Conservation (phyloP, 2,113 vertebrate genomes). For the Aldabrachelys gigantea region DNA sequence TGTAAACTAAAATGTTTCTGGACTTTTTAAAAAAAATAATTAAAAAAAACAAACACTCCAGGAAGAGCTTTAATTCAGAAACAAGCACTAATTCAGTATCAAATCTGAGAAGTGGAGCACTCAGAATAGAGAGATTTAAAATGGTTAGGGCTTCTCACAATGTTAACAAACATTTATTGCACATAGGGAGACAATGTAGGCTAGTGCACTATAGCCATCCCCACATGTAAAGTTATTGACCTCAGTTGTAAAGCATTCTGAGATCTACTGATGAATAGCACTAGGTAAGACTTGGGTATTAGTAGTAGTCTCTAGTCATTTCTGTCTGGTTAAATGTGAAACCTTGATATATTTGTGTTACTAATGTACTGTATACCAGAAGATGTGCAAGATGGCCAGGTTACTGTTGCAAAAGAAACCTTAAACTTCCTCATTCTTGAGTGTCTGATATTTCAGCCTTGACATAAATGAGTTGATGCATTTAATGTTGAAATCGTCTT, state of each 20-base stretch:
- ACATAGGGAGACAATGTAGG: not conserved
- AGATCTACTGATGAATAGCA: not conserved
- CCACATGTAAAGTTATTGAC: not conserved
- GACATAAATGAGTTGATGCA: not conserved
- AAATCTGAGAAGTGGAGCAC: not conserved
- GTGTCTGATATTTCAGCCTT: not conserved
- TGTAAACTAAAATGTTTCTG: not conserved
- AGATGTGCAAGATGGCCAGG: not conserved
- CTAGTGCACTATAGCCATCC: not conserved
- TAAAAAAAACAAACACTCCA: not conserved
- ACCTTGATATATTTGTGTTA: not conserved
- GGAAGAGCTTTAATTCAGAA: not conserved
- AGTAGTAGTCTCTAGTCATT: not conserved
- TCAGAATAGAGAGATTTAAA: not conserved
- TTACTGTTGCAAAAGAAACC: not conserved
- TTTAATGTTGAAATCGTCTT: not conserved
- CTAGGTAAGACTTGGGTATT: not conserved
- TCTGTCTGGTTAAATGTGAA: not conserved
- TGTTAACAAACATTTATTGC: not conserved
- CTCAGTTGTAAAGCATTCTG: not conserved
- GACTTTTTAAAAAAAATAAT: no score
- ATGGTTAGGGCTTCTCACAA: not conserved
- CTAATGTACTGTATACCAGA: not conserved
- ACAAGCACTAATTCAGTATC: not conserved
- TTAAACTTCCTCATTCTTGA: not conserved